Percentiles rank a stretch among this genome's conserved stretches.
Evolutionary conservation across 2,888 invertebrate species (phyloP).

Genomic region (Hydropsyche betteni): DNA sequence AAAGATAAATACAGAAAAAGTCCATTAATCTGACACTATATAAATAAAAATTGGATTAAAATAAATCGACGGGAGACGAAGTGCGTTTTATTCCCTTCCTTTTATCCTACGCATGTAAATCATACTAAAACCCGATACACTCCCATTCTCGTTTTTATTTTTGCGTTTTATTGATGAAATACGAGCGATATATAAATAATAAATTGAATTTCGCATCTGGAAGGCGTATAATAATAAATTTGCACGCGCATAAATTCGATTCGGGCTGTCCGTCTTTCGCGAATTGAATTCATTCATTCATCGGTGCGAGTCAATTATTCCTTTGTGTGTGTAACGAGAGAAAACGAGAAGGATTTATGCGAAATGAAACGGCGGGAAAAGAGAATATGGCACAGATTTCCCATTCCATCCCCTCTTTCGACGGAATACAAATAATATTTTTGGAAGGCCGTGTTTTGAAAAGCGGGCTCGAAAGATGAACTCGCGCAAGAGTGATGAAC

Average conservation of each 20-base stretch:
- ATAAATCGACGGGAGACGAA: no score
- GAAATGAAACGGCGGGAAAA: no score
- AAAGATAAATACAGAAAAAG: no score
- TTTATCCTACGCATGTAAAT: no score
- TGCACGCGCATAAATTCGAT: slow-evolving; percentile 19
- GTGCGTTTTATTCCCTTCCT: no score
- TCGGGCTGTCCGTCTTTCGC: neutral
- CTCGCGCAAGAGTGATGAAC: neutral
- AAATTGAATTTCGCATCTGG: slow-evolving; percentile 18
- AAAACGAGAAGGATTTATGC: no score
- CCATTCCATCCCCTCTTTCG: neutral
- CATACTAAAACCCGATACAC: no score
- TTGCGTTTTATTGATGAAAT: no score
- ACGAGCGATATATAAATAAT: neutral
- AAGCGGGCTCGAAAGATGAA: neutral
- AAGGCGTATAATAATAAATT: slow-evolving; percentile 21
- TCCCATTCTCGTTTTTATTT: no score
- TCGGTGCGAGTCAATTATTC: slow-evolving; percentile 19
- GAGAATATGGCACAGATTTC: no score
- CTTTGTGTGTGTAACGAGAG: neutral
- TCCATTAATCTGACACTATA: no score
- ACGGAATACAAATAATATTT: slow-evolving; percentile 9
- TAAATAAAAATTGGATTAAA: no score
- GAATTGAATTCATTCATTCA: slow-evolving; percentile 17
- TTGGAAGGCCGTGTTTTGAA: slow-evolving; percentile 8